These are phyloP conservation scores for Clarias platycephalus DNA, from an alignment of 2,797 vertebrate genomes.

Conservation along the genomic window DNA sequence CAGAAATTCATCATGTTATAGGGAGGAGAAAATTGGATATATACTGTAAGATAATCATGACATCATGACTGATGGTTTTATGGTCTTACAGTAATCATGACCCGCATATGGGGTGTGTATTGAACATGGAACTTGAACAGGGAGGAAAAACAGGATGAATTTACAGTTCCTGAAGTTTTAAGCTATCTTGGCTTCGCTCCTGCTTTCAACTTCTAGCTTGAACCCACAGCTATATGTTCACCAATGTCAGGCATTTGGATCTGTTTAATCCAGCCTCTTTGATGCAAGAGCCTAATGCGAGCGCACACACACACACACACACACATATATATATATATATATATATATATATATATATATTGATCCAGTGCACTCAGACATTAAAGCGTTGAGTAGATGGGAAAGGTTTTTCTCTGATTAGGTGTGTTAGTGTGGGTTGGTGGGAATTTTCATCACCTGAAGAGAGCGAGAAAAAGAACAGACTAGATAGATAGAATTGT, in stretches of 20 bases:
- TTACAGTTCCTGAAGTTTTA: neutral
- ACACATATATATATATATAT: neutral
- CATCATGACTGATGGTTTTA: neutral
- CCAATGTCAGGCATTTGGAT: neutral
- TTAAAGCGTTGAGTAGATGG: neutral
- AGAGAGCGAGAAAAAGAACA: neutral
- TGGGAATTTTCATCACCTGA: neutral
- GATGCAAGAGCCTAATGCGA: neutral
- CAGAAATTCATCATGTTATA: neutral
- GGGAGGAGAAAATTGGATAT: rapidly evolving
- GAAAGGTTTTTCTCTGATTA: conserved; percentile 6
- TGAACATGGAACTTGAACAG: neutral
- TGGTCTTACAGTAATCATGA: neutral
- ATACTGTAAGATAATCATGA: neutral
- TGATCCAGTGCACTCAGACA: neutral
- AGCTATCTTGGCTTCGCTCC: neutral
- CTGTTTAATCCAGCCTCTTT: neutral
- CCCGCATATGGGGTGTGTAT: neutral
- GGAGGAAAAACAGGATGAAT: neutral
- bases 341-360: neutral
- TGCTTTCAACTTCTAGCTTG: neutral
- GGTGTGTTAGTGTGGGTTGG: neutral
- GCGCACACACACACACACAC: neutral
- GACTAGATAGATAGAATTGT: neutral
- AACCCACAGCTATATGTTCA: neutral